Conservation (phyloP, 2,797 vertebrate genomes). For the Phrynocephalus guinanensis region DNA sequence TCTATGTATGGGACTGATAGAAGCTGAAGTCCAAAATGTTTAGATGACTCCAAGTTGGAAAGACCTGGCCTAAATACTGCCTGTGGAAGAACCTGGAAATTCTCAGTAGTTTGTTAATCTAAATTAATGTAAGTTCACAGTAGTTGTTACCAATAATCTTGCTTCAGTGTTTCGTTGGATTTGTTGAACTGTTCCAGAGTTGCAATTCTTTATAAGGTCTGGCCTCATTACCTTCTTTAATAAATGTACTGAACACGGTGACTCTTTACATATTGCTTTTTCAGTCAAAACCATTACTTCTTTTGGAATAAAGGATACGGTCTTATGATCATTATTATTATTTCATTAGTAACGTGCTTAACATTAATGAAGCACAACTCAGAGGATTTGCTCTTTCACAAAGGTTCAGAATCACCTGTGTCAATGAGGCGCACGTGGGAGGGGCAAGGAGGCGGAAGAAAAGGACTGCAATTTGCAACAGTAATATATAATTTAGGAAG, state of each 20-base stretch:
- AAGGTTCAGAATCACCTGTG: background rate
- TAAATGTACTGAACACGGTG: background rate
- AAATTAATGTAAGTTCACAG: background rate
- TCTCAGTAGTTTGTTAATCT: too few species aligned
- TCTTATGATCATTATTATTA: background rate
- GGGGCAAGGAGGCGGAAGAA: background rate
- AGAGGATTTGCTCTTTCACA: background rate
- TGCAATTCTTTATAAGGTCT: background rate
- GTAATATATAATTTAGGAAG: background rate
- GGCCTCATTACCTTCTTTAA: background rate
- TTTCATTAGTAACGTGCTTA: background rate
- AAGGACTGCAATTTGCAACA: background rate
- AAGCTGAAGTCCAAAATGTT: background rate
- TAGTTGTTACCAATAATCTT: background rate
- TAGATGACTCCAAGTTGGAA: too few species aligned
- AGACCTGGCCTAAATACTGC: background rate
- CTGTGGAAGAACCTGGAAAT: background rate
- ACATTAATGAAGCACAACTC: conserved; percentile 6
- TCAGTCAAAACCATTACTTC: background rate
- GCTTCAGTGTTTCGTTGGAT: background rate
- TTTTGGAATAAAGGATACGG: background rate
- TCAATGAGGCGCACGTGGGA: background rate
- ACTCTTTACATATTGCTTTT: background rate
- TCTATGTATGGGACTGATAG: background rate
- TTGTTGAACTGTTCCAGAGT: background rate